Percentiles rank a stretch among this genome's conserved stretches.
Evolutionary conservation across 1,140 invertebrate species (phyloP).

Genomic region (Epicauta chinensis): DNA sequence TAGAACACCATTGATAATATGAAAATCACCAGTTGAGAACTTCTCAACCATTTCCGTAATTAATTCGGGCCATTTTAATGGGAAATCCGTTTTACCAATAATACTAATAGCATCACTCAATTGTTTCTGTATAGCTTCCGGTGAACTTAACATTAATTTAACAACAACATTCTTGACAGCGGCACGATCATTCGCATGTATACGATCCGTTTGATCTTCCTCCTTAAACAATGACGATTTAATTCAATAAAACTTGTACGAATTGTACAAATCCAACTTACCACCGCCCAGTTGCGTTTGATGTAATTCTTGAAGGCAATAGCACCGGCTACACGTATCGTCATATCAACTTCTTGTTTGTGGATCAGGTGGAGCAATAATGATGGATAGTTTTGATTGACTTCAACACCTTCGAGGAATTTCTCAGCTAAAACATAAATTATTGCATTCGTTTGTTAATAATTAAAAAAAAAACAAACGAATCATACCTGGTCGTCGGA

Average conservation of each 20-base stretch:
- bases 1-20: conserved; percentile 91
- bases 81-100: conserved; percentile 92
- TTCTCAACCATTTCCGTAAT: conserved; percentile 89
- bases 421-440: conserved; percentile 72
- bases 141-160: conserved; percentile 86
- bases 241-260: conserved; percentile 16
- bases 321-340: conserved; percentile 79
- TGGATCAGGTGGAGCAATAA: conserved; percentile 79
- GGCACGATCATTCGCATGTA: conserved; percentile 71
- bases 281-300: conserved; percentile 90
- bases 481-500: conserved; percentile 70
- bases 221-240: conserved; percentile 50
- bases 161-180: conserved; percentile 84
- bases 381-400: conserved; percentile 86
- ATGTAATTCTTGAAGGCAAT: conserved; percentile 96
- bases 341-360: conserved; percentile 68
- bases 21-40: conserved; percentile 85
- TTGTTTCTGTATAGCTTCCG: conserved; percentile 86
- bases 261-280: conserved; percentile 48
- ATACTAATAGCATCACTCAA: conserved; percentile 93
- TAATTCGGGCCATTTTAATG: conserved; percentile 87
- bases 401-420: conserved; percentile 84
- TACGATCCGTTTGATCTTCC: conserved; percentile 73
- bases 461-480: background rate
- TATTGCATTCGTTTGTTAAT: conserved; percentile 6